Conservation (phyloP, 2,888 invertebrate species). For the Flexamia atlantica region DNA sequence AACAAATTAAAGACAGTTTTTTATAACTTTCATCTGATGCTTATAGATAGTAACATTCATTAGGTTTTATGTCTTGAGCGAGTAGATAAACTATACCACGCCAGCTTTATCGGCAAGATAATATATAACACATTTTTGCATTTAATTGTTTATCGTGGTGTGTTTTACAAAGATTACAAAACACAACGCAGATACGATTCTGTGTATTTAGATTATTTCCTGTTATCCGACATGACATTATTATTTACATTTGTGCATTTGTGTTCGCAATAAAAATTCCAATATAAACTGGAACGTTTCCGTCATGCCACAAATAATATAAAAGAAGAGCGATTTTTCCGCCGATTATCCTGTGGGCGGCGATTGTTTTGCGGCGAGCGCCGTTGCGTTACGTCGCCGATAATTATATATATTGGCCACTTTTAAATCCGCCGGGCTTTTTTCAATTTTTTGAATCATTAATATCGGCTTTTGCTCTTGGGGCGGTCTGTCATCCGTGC, state of each 20-base stretch:
- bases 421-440: slow-evolving; percentile 49
- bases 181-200: too few relatives aligned
- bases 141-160: too few relatives aligned
- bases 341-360: neutral
- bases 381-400: slow-evolving; percentile 5
- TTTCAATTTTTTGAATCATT: slow-evolving; percentile 57
- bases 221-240: neutral
- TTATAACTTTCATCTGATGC: too few relatives aligned
- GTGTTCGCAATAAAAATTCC: neutral
- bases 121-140: too few relatives aligned
- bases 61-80: too few relatives aligned
- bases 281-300: neutral
- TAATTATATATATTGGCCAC: slow-evolving; percentile 54
- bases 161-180: too few relatives aligned
- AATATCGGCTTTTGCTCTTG: slow-evolving; percentile 50
- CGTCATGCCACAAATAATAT: slow-evolving; percentile 23
- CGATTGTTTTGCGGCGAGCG: slow-evolving; percentile 31
- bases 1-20: too few relatives aligned
- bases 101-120: too few relatives aligned
- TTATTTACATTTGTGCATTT: neutral
- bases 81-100: too few relatives aligned
- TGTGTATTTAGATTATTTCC: too few relatives aligned
- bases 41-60: too few relatives aligned
- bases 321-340: slow-evolving; percentile 31
- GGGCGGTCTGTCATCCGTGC: slow-evolving; percentile 47